Evolutionary conservation across 2,888 invertebrate genomes (phyloP).

Genomic region (Pseudeuparius sepicola): DNA sequence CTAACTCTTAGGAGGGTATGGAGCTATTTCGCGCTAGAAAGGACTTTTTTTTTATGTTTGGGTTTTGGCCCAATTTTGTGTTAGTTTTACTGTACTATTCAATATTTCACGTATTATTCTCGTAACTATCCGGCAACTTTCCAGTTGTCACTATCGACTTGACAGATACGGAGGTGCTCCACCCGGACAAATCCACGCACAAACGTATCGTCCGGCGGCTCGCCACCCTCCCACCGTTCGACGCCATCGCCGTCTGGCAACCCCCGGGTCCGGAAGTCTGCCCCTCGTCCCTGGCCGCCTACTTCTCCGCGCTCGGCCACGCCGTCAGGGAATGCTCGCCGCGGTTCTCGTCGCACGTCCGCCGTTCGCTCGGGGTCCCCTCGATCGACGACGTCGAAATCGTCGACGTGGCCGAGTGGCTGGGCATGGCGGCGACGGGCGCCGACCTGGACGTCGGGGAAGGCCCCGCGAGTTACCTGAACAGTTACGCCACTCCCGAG

Average conservation of each 20-base stretch:
- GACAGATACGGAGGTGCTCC: no score
- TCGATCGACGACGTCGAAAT: slow-evolving; percentile 25
- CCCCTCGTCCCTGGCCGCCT: slow-evolving; percentile 51
- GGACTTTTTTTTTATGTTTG: no score
- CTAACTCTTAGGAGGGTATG: no score
- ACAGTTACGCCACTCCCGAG: slow-evolving; percentile 36
- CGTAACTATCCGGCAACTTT: no score
- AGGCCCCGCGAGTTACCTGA: slow-evolving; percentile 31
- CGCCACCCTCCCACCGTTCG: slow-evolving; percentile 38
- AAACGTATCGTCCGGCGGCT: no score
- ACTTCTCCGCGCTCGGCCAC: slow-evolving; percentile 41
- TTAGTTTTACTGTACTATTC: no score
- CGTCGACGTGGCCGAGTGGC: slow-evolving; percentile 45
- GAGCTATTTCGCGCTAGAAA: no score
- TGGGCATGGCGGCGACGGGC: slow-evolving; percentile 42
- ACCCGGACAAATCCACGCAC: no score
- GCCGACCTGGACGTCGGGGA: slow-evolving; percentile 35
- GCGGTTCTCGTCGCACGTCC: slow-evolving; percentile 31
- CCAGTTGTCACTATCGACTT: slow-evolving; percentile 45
- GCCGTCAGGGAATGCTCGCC: slow-evolving; percentile 40
- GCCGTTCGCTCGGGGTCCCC: slow-evolving; percentile 40
- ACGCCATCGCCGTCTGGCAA: slow-evolving; percentile 44
- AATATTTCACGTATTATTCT: no score
- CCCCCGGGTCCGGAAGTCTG: slow-evolving; percentile 42
- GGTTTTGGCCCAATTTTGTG: no score